phyloP scores from a whole-genome alignment of 1,140 invertebrate species.

The Halyomorpha halys region DNA sequence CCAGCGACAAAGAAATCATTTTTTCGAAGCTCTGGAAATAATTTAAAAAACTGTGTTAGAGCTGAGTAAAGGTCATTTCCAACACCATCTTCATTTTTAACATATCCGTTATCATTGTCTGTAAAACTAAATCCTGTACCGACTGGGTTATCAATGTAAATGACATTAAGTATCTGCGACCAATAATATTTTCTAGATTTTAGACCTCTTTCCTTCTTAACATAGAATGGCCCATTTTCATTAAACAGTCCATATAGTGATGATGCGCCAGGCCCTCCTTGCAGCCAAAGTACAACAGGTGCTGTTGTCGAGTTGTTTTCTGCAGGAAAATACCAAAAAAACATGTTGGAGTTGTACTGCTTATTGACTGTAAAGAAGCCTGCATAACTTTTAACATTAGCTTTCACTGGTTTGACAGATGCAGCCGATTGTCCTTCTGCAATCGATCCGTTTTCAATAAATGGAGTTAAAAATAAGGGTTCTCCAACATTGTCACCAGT shows the following conservation, averaged over 20 bases:
- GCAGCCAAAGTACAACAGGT: slow-evolving; percentile 67
- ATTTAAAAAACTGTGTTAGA: slow-evolving; percentile 57
- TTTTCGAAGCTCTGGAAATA: slow-evolving; percentile 39
- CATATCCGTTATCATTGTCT: slow-evolving; percentile 48
- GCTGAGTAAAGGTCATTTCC: slow-evolving; percentile 54
- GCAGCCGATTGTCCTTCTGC: slow-evolving; percentile 20
- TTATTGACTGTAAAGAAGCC: slow-evolving; percentile 62
- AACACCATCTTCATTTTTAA: slow-evolving; percentile 52
- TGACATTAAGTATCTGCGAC: slow-evolving; percentile 58
- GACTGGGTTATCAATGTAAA: slow-evolving; percentile 83
- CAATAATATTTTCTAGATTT: slow-evolving; percentile 57
- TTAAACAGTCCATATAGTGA: slow-evolving; percentile 70
- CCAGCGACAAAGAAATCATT: slow-evolving; percentile 62
- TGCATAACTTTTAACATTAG: slow-evolving; percentile 37
- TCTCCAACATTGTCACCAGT: slow-evolving; percentile 2
- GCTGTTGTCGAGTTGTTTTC: slow-evolving; percentile 34
- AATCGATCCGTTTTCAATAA: slow-evolving; percentile 26
- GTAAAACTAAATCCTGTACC: slow-evolving; percentile 72
- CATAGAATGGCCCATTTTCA: slow-evolving; percentile 45
- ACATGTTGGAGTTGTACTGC: slow-evolving; percentile 54
- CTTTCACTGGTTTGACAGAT: slow-evolving; percentile 16
- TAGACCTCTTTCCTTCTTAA: slow-evolving; percentile 41
- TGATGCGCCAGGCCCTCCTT: slow-evolving; percentile 70
- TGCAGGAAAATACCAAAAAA: slow-evolving; percentile 68
- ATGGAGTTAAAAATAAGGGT: slow-evolving; percentile 28